These are phyloP conservation scores for Heteromormyrus szaboi DNA, from an alignment of 2,797 vertebrate genomes.

Conservation along the genomic window DNA sequence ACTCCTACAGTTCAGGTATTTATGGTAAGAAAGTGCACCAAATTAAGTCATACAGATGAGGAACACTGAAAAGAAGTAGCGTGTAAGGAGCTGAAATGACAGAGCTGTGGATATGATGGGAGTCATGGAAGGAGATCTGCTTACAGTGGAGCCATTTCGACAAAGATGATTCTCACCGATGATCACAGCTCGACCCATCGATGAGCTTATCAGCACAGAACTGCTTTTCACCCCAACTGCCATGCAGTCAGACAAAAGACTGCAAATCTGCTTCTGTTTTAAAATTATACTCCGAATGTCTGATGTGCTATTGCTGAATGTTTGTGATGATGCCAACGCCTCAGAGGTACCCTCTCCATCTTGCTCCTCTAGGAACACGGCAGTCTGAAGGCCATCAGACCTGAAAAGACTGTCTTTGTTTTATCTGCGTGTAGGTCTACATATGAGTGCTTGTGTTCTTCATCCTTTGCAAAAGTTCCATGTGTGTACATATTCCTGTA, in stretches of 20 bases:
- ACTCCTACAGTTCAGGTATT: constrained; percentile 52
- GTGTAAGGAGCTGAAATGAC: constrained; percentile 45
- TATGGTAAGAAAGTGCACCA: constrained; percentile 39
- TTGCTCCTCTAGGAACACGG: background rate
- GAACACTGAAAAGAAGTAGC: constrained; percentile 40
- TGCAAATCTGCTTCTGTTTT: constrained; percentile 62
- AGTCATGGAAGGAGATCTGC: constrained; percentile 47
- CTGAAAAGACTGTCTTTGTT: constrained; percentile 27
- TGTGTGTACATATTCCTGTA: background rate
- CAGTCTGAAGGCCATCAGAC: background rate
- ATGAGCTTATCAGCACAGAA: constrained; percentile 73
- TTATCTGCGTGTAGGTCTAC: constrained; percentile 48
- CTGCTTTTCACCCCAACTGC: constrained; percentile 66
- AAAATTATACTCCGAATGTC: constrained; percentile 60
- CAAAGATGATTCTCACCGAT: constrained; percentile 62
- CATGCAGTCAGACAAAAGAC: constrained; percentile 57
- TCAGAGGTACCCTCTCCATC: background rate
- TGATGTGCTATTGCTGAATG: constrained; percentile 59
- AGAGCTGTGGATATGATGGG: constrained; percentile 50
- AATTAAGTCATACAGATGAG: constrained; percentile 56
- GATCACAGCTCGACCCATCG: constrained; percentile 52
- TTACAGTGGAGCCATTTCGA: constrained; percentile 39
- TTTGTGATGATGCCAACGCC: background rate
- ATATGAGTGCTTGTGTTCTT: constrained; percentile 40
- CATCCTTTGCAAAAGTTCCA: background rate